Evolutionary conservation across 2,888 invertebrate species (phyloP).

Genomic region (Gandaritis pyraliata): DNA sequence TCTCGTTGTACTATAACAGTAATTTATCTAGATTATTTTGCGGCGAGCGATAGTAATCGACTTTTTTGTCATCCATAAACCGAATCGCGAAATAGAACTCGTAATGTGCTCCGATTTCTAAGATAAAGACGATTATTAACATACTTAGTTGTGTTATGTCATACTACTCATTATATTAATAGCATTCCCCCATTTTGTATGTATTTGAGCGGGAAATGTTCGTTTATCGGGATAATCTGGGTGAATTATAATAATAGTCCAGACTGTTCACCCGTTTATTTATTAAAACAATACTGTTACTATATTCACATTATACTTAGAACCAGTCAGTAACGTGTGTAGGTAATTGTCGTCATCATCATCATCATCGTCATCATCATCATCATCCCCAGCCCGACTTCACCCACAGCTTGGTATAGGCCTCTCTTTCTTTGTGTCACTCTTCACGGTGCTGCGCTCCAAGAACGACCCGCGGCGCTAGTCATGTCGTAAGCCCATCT

Average conservation of each 20-base stretch:
- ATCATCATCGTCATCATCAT: too few species aligned
- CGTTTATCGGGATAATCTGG: slow-evolving; percentile 52
- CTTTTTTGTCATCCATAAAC: slow-evolving; percentile 72
- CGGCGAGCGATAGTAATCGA: slow-evolving; percentile 79
- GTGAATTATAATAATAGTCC: slow-evolving; percentile 61
- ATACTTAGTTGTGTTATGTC: slow-evolving; percentile 56
- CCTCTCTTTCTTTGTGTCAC: too few species aligned
- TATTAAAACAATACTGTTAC: slow-evolving; percentile 37
- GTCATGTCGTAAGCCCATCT: too few species aligned
- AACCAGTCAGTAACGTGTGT: too few species aligned
- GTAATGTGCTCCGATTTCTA: slow-evolving; percentile 65
- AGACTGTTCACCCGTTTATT: slow-evolving; percentile 63
- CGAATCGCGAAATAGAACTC: slow-evolving; percentile 51
- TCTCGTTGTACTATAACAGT: slow-evolving; percentile 50
- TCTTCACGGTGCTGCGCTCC: too few species aligned
- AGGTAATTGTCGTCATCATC: too few species aligned
- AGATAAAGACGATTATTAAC: slow-evolving; percentile 69
- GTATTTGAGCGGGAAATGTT: slow-evolving; percentile 49
- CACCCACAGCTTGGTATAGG: too few species aligned
- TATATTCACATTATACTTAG: slow-evolving; percentile 53
- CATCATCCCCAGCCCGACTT: too few species aligned
- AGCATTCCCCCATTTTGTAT: slow-evolving; percentile 54
- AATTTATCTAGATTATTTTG: slow-evolving; percentile 84
- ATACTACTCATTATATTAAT: slow-evolving; percentile 56
- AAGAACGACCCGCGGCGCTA: too few species aligned